Base-by-base conservation (phyloP, 2,888 invertebrate species). In the Pollenia angustigena region DNA sequence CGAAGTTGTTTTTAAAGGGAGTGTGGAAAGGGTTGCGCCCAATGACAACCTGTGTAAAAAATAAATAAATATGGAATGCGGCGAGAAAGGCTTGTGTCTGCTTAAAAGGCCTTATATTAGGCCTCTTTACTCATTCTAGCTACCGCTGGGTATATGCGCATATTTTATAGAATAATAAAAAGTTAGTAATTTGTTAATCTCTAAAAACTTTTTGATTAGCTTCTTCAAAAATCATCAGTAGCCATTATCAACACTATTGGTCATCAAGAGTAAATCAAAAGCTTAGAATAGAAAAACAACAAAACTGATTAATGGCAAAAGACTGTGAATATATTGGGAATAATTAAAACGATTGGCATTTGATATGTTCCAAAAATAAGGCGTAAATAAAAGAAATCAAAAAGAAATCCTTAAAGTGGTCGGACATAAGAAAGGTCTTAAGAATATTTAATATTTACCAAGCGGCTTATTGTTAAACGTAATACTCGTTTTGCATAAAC, bases 261-360 rank as follows among this genome's bases (percentile, higher is more conserved):
- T 18, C 14, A 60, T 32, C 32, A 32, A 32, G 6, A 6, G 6
- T 6, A 32, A 32, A 32, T 32, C 6, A 32, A 64, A 10, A 18
- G 62, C 16, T 62, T 62, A 62, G 16, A 42, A 9, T 10, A 44
- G 16, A 46, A 64, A 4, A 46, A n/a, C 16, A 16, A 16, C 44
- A 44, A 44, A 64, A 64, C 11, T 64, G 64, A 64, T 64, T 64
- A 64, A 64, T 64, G 18, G 11, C 10, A 18, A 68, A 68, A 23
- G 23, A 2, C 23, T 2, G 23, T 50, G n/a, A 4, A 9, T 68
- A n/a, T 68, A 68, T 68, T 48, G 10, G 48, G 18, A 66, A 66
- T 18, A 46, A 66, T 23, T 66, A 46, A 66, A 14, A 48, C 68
- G 10, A 68, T 32, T 32, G 14, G 1, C 32, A 32, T 32, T 32